These are phyloP conservation scores for Neomorphus geoffroyi DNA, from an alignment of 2,797 vertebrate species.

Conservation along the genomic window DNA sequence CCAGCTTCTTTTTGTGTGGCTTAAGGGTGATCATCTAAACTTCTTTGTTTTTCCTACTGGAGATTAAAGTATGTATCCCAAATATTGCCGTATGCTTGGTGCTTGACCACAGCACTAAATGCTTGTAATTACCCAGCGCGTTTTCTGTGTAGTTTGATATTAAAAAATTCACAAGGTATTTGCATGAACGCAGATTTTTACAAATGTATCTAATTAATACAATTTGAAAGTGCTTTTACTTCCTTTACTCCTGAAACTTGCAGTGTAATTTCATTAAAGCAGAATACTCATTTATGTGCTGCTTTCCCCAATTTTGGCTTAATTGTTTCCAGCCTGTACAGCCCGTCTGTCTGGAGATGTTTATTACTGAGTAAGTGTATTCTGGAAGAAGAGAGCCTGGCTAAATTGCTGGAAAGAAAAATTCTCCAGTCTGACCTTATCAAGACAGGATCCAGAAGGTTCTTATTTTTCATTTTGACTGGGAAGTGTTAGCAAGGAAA, in stretches of 20 bases:
- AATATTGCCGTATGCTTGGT: not conserved
- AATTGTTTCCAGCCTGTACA: slow-evolving; percentile 65
- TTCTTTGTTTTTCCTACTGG: not conserved
- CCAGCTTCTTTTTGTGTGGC: not conserved
- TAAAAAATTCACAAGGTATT: not conserved
- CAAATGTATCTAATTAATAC: slow-evolving; percentile 12
- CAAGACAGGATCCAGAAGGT: slow-evolving; percentile 57
- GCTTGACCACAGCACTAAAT: not conserved
- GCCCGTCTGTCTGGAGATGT: slow-evolving; percentile 42
- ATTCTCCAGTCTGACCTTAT: slow-evolving; percentile 62
- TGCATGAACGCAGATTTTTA: not conserved
- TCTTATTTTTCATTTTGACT: slow-evolving; percentile 67
- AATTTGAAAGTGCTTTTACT: slow-evolving; percentile 10
- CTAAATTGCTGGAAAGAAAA: slow-evolving; percentile 59
- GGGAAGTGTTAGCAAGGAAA: not conserved
- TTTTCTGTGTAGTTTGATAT: not conserved
- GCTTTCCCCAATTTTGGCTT: slow-evolving; percentile 48
- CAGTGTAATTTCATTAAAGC: slow-evolving; percentile 22
- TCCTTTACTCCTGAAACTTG: slow-evolving; percentile 17
- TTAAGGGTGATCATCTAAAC: not conserved
- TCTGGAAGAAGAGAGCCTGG: slow-evolving; percentile 50
- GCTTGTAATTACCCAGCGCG: not conserved
- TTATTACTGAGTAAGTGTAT: slow-evolving; percentile 63
- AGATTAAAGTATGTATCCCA: not conserved
- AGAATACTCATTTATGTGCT: slow-evolving; percentile 45